Evolutionary conservation across 2,113 vertebrate genomes (phyloP), one percentile per base, ranked within the genome.

Genomic region (Salminus brasiliensis): DNA sequence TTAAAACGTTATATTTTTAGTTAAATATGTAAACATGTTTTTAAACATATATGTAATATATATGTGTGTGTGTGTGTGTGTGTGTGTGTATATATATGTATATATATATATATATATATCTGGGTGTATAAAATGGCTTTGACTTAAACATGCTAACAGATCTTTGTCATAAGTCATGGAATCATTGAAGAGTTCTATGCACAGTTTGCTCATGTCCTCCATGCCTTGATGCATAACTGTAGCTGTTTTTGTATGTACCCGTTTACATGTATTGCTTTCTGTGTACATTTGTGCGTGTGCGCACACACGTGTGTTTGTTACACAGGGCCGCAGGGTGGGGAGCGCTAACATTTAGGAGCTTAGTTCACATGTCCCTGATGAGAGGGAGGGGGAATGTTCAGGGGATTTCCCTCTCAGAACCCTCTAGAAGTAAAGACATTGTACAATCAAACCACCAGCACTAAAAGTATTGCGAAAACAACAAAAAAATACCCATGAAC

Each of bases 371-470:
- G 63, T 76, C 74, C 63, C 63, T 57, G 74, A 57, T 55, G 63
- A 16, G 62, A 76, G 74, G 45, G 45, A 53, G 74, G 21, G 62
- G 74, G 47, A 32, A 16, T 11, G 63, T 68, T 68, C 34, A 16
- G 74, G 63, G 74, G 29, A 77, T 68, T 77, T 77, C 74, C 65
- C 66, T 27, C 65, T 57, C 74, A 43, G 62, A 41, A 67, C 23
- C 41, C 34, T 76, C 25, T 21, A 67, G 23, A 41, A 76, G 47
- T 29, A 2, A 29, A 55, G n/a, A 30, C 16, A 13, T 53, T 76
- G 55, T 67, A 9, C 23, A 21, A 76, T 53, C 18, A 55, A 1
- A 55, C n/a, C n/a, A 55, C 52, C 23, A 25, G 52, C n/a, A 25
- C 52, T 55, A n/a, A 11, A 23, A 25, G 23, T 55, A 55, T 55